Evolutionary conservation across 1,140 invertebrate species (phyloP), one percentile per base, ranked within the genome.

Genomic region (Atta cephalotes): DNA sequence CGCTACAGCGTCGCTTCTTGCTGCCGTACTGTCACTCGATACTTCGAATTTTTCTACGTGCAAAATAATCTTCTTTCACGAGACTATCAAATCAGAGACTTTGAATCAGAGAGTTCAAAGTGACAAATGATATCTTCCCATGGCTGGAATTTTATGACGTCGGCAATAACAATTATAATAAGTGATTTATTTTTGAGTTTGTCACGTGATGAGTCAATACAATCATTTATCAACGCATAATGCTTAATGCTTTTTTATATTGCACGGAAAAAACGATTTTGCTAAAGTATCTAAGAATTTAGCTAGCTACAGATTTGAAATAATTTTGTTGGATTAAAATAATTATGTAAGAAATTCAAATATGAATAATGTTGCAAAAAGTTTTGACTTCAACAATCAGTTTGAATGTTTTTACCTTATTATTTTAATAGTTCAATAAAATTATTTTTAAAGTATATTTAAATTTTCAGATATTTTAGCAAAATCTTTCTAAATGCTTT

Each of bases 11-110:
- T 35, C 60, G 70, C 70, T 84, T 74, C 70, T 51, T 84, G 53
- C 53, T 21, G 35, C 18, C 21, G 18, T 56, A n/a, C 80, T 39
- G 39, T 84, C 53, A 60, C 68, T 82, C 80, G 68, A 72, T 77
- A 77, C 74, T 62, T 49, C 3, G 56, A 74, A 84, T 74, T 84
- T 84, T 45, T 35, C 35, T 14, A 9, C 12, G 66, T 21, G 25
- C 66, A 49, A 74, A 74, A 72, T 72, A 62, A 51, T 71, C 45
- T 62, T 49, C 28, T 14, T 60, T 18, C 68, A 5, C 49, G 25
- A 60, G 25, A 51, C 39, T 68, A 4, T 58, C 49, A 7, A 80
- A 53, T 80, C 14, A 25, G 79, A 62, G 16, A 45, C 21, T 18
- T 45, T 7, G 39, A 45, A 45, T 45, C 39, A 45, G 39, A 45